Evolutionary conservation across 2,113 vertebrate genomes (phyloP), one percentile per base, ranked within the genome.

Genomic region (Hiodon alosoides): DNA sequence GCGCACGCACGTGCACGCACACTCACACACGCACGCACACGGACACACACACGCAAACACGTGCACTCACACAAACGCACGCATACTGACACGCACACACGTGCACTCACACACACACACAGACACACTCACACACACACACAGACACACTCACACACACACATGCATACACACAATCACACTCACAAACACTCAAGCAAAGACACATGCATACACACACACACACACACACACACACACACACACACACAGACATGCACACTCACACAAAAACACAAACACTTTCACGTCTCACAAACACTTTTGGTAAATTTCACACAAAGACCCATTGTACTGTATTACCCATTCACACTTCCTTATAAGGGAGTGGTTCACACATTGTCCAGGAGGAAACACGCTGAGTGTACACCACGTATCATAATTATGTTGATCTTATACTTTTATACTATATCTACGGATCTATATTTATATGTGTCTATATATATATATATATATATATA

Each of bases 81-180:
- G n/a, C n/a, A n/a, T n/a, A 71, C 57, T 3, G 11, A 60, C 61
- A 71, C 3, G 6, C 13, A n/a, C n/a, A 5, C n/a, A n/a, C n/a
- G n/a, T n/a, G n/a, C 17, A 31, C 53, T 16, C 52, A 9, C n/a
- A 3, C 3, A 46, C 3, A 17, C 4, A 10, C n/a, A 14, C 64
- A 66, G 17, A 5, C 17, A 16, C 0, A n/a, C n/a, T n/a, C n/a
- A n/a, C n/a, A n/a, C n/a, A n/a, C n/a, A n/a, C n/a, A 2, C 31
- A 31, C 31, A 59, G 3, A 59, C 4, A 59, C 58, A 81, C 79
- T 53, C 65, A 11, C 61, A 16, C 2, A 67, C 73, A 13, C 31
- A 50, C 31, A 7, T 3, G 58, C 60, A 17, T 7, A 47, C 11
- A 66, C 31, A 14, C 17, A n/a, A n/a, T 55, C n/a, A 48, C 16